A percentile compares a stretch with the other conserved stretches of the same genome.
Evolutionary conservation across 2,888 invertebrate genomes (phyloP).

Genomic region (Tiphia femorata): DNA sequence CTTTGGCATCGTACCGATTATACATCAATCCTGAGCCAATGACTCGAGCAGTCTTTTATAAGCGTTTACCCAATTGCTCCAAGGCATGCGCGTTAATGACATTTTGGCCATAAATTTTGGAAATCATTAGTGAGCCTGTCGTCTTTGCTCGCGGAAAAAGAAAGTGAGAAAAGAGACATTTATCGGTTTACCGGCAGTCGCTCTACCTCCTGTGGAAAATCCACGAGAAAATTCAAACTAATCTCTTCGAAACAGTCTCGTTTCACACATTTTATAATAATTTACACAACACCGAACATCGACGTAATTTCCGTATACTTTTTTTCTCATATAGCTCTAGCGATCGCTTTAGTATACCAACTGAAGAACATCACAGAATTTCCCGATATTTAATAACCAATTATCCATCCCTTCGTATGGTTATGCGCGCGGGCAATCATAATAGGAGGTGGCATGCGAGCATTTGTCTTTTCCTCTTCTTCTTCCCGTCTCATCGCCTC

Average conservation of each 20-base stretch:
- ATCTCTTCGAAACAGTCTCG: constrained; percentile 33
- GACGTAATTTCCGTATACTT: constrained; percentile 66
- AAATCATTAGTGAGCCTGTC: constrained; percentile 3
- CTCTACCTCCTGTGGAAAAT: constrained; percentile 26
- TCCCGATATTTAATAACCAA: constrained; percentile 63
- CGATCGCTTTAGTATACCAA: constrained; percentile 58
- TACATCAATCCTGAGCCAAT: constrained; percentile 24
- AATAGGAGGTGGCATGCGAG: constrained; percentile 51
- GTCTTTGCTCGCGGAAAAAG: neutral
- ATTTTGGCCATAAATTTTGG: constrained; percentile 7
- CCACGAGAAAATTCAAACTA: constrained; percentile 20
- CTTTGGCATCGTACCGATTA: constrained; percentile 62
- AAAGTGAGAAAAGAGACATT: neutral
- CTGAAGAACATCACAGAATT: constrained; percentile 69
- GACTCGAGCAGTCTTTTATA: neutral
- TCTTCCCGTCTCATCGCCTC: constrained; percentile 10
- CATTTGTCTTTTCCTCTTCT: constrained; percentile 13
- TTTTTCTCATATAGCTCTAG: constrained; percentile 54
- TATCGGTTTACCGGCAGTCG: constrained; percentile 47
- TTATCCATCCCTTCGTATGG: constrained; percentile 37
- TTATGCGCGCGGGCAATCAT: constrained; percentile 46
- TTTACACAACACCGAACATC: constrained; percentile 64
- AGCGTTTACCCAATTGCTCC: no score
- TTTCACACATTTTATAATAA: constrained; percentile 39
- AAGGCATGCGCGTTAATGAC: no score